A percentile compares a stretch with the other conserved stretches of the same genome.
Evolutionary conservation across 1,140 invertebrate genomes (phyloP).

Genomic region (Oscheius sp.): DNA sequence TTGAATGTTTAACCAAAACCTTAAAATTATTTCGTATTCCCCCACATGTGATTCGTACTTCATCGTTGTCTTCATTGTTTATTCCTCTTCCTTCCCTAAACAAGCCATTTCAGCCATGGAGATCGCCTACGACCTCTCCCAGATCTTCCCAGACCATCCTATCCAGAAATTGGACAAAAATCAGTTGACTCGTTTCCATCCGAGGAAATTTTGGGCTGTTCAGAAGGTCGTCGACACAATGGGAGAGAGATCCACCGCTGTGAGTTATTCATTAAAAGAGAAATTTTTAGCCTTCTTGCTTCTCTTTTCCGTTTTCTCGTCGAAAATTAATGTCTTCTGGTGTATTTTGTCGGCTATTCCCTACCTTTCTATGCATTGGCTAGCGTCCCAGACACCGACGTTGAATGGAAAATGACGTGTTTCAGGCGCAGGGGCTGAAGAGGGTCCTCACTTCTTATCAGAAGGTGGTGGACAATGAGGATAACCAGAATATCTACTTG

Average conservation of each 20-base stretch:
- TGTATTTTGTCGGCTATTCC: too few relatives aligned
- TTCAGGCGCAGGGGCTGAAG: constrained; percentile 37
- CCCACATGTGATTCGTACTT: too few relatives aligned
- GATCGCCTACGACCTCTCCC: constrained; percentile 24
- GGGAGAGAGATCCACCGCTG: constrained; percentile 25
- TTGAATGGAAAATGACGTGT: background rate
- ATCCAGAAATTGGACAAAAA: constrained; percentile 26
- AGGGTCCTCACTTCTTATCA: constrained; percentile 35
- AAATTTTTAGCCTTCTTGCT: background rate
- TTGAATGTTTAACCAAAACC: too few relatives aligned
- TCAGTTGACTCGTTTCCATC: background rate
- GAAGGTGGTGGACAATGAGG: constrained; percentile 29
- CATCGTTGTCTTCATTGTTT: too few relatives aligned
- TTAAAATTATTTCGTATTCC: too few relatives aligned
- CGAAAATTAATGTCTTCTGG: too few relatives aligned
- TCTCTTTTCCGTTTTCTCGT: background rate
- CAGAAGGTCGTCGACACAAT: constrained; percentile 34
- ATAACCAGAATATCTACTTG: constrained; percentile 27
- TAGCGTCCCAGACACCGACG: background rate
- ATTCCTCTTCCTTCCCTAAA: too few relatives aligned
- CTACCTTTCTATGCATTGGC: background rate
- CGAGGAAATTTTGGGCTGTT: constrained; percentile 18
- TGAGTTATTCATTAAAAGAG: background rate
- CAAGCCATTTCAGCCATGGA: too few relatives aligned
- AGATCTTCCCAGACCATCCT: constrained; percentile 23